These are phyloP conservation scores for Cantharis lateralis DNA, from an alignment of 2,888 invertebrate species.

Conservation along the genomic window DNA sequence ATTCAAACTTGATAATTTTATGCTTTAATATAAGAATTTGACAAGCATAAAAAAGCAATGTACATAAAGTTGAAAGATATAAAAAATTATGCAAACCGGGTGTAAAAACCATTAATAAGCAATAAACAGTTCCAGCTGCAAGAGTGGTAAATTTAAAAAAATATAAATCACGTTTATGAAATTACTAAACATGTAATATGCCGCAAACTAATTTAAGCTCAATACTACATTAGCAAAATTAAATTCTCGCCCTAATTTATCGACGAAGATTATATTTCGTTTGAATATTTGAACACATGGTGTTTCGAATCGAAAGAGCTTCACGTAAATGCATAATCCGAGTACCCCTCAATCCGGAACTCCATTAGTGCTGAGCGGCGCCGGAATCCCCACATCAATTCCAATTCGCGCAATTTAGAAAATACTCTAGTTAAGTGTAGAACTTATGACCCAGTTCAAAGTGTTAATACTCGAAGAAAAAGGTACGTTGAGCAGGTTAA, in stretches of 20 bases:
- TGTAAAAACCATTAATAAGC: conserved; percentile 26
- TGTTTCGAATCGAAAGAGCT: conserved; percentile 23
- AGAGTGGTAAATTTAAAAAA: conserved; percentile 23
- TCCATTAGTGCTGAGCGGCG: conserved; percentile 36
- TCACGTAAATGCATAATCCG: conserved; percentile 29
- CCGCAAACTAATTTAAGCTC: conserved; percentile 31
- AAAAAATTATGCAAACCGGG: not conserved
- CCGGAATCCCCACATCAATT: conserved; percentile 31
- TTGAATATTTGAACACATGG: conserved; percentile 37
- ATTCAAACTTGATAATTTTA: not conserved
- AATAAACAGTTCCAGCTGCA: conserved; percentile 23
- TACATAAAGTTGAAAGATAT: not conserved
- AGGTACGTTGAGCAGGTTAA: not conserved
- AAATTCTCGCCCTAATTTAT: conserved; percentile 36
- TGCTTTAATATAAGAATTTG: not conserved
- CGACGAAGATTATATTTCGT: conserved; percentile 34
- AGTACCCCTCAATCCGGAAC: conserved; percentile 33
- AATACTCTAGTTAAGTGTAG: conserved; percentile 25
- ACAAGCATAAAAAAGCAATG: not conserved
- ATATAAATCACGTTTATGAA: conserved; percentile 46
- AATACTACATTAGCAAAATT: conserved; percentile 35
- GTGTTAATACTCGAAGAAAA: not conserved
- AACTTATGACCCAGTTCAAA: conserved; percentile 7
- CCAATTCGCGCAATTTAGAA: conserved; percentile 25
- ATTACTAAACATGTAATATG: conserved; percentile 50